phyloP scores from a whole-genome alignment of 1,140 invertebrate species.

The Lordiphosa collinella region DNA sequence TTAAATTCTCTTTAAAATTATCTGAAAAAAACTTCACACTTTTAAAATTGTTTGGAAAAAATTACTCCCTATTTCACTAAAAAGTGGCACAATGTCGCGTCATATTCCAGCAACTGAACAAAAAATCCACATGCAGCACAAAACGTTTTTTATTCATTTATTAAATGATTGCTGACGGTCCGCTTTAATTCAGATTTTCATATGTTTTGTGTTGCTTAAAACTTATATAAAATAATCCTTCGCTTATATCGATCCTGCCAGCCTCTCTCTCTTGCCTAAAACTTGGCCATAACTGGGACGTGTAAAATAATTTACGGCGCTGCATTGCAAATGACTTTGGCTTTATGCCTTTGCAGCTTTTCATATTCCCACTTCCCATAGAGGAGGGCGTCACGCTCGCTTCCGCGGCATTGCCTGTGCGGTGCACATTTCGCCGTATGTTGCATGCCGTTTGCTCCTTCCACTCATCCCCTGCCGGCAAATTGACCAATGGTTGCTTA shows the following conservation, averaged over 20 bases:
- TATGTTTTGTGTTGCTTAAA: too few species aligned
- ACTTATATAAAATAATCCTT: too few species aligned
- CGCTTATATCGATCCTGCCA: background rate
- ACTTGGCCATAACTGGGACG: conserved; percentile 22
- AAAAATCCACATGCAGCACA: too few species aligned
- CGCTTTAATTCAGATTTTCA: too few species aligned
- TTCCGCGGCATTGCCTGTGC: conserved; percentile 64
- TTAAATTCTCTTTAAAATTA: too few species aligned
- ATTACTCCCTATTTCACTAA: too few species aligned
- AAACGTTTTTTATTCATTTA: too few species aligned
- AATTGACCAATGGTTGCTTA: conserved; percentile 77
- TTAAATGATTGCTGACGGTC: too few species aligned
- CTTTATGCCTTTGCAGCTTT: conserved; percentile 51
- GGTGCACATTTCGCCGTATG: conserved; percentile 62
- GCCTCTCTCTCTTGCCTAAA: background rate
- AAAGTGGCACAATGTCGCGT: too few species aligned
- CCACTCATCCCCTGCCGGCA: conserved; percentile 7
- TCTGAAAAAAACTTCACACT: too few species aligned
- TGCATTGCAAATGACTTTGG: conserved; percentile 64
- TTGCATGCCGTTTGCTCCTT: conserved; percentile 40
- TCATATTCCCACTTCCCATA: conserved; percentile 30
- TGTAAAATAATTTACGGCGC: conserved; percentile 59
- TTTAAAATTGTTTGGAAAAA: too few species aligned
- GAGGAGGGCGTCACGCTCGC: conserved; percentile 50
- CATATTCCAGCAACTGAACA: too few species aligned